Base-by-base conservation (phyloP, 2,113 vertebrate species). In the Gracilinanus agilis region DNA sequence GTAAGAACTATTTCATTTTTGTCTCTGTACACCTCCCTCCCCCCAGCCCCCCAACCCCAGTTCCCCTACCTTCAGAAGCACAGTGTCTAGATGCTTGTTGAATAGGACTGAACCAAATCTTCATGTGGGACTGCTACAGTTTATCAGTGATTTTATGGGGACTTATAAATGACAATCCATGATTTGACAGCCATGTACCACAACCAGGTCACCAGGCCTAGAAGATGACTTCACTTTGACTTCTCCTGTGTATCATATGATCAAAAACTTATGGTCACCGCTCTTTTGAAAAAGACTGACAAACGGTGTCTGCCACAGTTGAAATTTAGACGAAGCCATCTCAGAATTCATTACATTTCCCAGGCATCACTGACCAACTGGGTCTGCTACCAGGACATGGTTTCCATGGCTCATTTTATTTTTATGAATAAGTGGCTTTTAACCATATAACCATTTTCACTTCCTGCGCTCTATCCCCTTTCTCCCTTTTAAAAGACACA, bases 351-450 rank as follows among this genome's bases (percentile, higher is more conserved):
- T 75, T 34, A 19, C 54, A 92, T 54, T 94, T 92, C 53, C 93
- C 58, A 94, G 91, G 91, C 67, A 92, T 91, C 94, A 90, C 54
- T 89, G 91, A 90, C 27, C 54, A 44, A 83, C 44, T 54, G 12
- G 44, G 54, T 96, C 91, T 92, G 89, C 94, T 75, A 94, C 49
- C 55, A 95, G 55, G n/a, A 91, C 92, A 53, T 40, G 54, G 89
- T 95, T 90, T 95, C 61, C 91, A 53, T 54, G 93, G 54, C 24
- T 92, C 94, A 54, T 83, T 95, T 92, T 92, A 92, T 56, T 61
- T 93, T 92, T 92, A 92, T 54, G 91, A 92, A 53, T 53, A 67
- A 95, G 16, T 49, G 93, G 88, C 54, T 95, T 91, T 95, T 92
- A 92, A 67, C 54, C 44, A 55, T 92, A 10, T 12, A 93, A 90